Evolutionary conservation across 2,797 vertebrate species (phyloP), one percentile per base, ranked within the genome.

Genomic region (Balearica regulorum): DNA sequence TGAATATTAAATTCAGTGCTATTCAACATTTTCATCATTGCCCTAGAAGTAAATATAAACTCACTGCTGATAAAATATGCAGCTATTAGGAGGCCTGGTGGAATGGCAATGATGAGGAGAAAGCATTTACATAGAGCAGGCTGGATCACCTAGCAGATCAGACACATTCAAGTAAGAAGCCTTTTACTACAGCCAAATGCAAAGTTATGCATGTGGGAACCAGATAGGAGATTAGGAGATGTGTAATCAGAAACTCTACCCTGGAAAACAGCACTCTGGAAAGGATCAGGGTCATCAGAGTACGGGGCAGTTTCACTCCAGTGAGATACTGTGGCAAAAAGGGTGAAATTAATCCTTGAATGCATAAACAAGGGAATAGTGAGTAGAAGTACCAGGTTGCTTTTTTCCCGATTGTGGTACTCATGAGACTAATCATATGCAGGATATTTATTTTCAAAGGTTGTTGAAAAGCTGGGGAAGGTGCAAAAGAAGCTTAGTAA

Each of bases 121-220:
- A 89, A 76, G 20, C 29, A 81, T 86, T 77, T 70, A 26, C n/a
- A 29, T 21, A 48, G 24, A 75, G 43, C 57, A 85, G 58, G 39
- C 57, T 87, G 58, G 51, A 81, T 89, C 48, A 86, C 19, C 53
- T 69, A 83, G 33, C 46, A 72, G 37, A 90, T 81, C 76, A 81
- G 70, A 58, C 44, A 58, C 2, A 1, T 69, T 81, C 61, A 83
- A 81, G 44, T 41, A 71, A 83, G 92, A 93, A 80, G 39, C 20
- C 54, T 91, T 81, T 87, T 83, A 62, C 69, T 78, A 54, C 13
- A 86, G 65, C 35, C 49, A 96, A 91, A 93, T 91, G 94, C 87
- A 93, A 95, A 96, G 86, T 83, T 93, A 95, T 94, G 88, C 95
- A 83, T 69, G 61, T 81, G 75, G 84, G 87, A 96, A 93, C 18